Percentiles rank a stretch among this genome's conserved stretches.
phyloP scores from a whole-genome alignment of 2,113 vertebrate genomes.

The Larimichthys polyactis region DNA sequence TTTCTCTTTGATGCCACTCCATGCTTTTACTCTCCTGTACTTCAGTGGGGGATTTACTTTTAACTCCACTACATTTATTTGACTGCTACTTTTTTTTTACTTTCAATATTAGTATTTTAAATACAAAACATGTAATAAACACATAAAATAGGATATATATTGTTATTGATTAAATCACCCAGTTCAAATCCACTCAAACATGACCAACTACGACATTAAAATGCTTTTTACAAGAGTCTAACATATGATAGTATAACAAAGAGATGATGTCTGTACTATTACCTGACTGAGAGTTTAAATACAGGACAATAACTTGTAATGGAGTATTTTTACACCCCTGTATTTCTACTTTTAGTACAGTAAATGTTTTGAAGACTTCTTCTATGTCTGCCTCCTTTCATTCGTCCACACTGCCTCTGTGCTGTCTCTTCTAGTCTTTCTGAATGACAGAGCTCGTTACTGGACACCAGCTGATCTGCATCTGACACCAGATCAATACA shows the following conservation, averaged over 20 bases:
- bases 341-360: background rate
- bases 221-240: background rate
- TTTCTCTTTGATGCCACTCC: no score
- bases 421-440: constrained; percentile 39
- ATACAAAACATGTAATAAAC: no score
- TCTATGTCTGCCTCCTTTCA: background rate
- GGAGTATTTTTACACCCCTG: background rate
- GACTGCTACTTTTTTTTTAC: no score
- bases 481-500: constrained; percentile 66
- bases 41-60: background rate
- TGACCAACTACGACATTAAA: background rate
- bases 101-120: no score
- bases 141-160: no score
- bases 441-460: constrained; percentile 40
- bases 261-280: background rate
- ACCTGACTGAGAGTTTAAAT: background rate
- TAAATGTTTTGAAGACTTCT: background rate
- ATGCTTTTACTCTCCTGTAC: no score
- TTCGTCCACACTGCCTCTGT: background rate
- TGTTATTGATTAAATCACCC: no score
- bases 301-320: background rate
- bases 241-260: no score
- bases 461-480: constrained; percentile 54
- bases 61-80: background rate
- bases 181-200: background rate